These are phyloP conservation scores for Muscicapa adusta DNA, from an alignment of 2,113 vertebrate genomes.

Conservation along the genomic window DNA sequence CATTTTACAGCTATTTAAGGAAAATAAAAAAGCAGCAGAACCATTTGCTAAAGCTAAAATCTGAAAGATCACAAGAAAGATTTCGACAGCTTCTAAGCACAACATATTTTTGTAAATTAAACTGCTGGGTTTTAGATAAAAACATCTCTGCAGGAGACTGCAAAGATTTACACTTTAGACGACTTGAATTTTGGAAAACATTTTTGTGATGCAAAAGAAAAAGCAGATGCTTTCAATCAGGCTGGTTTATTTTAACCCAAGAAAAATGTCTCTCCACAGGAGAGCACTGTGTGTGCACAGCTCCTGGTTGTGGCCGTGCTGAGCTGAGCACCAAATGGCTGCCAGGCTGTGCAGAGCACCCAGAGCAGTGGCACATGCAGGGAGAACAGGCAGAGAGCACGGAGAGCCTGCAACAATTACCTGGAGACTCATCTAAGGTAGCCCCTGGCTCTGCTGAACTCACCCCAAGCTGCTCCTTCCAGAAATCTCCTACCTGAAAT, in stretches of 20 bases:
- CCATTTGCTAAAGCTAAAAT: background rate
- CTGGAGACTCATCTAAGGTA: background rate
- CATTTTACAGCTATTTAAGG: background rate
- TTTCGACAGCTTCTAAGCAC: background rate
- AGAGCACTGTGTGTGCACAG: background rate
- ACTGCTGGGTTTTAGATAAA: background rate
- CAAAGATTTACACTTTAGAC: background rate
- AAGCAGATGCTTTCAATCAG: conserved; percentile 53
- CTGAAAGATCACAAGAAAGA: background rate
- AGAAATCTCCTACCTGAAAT: background rate
- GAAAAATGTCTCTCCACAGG: background rate
- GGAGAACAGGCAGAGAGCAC: rapidly evolving
- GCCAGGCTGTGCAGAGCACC: background rate
- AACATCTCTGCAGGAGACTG: background rate
- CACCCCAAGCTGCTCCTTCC: background rate
- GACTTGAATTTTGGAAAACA: background rate
- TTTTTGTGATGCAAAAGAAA: background rate
- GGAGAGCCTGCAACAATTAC: background rate
- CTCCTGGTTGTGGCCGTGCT: background rate
- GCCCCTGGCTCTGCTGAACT: background rate
- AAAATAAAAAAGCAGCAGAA: background rate
- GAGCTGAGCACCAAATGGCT: background rate
- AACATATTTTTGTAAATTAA: background rate
- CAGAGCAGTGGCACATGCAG: background rate
- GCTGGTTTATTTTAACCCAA: conserved; percentile 24